These are phyloP conservation scores for Cistogaster globosa DNA, from an alignment of 2,888 invertebrate species.

Conservation along the genomic window DNA sequence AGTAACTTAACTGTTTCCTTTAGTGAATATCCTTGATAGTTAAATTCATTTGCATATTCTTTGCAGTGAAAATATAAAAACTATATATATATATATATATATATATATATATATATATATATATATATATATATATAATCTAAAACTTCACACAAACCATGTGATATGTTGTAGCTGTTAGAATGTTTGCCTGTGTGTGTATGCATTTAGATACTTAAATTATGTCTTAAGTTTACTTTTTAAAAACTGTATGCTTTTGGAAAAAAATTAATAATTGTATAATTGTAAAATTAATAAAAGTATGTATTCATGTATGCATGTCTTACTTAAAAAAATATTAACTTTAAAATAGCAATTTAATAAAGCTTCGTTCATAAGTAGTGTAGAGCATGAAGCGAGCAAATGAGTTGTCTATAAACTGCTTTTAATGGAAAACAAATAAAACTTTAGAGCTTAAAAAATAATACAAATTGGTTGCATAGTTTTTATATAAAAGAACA, in stretches of 20 bases:
- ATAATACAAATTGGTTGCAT: background rate
- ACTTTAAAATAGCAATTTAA: conserved; percentile 1
- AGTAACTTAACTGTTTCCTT: background rate
- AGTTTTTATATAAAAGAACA: background rate
- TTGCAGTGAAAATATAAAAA: conserved; percentile 26
- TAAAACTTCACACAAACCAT: conserved; percentile 53
- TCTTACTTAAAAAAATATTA: background rate
- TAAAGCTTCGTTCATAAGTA: conserved; percentile 6
- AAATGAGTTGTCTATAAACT: background rate
- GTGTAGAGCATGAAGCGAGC: background rate
- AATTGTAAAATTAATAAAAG: too few relatives aligned
- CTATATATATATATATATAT: too few relatives aligned
- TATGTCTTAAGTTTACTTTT: conserved; percentile 31
- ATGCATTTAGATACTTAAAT: conserved; percentile 38
- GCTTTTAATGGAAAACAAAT: background rate
- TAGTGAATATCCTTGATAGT: conserved; percentile 26
- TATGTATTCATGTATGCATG: background rate
- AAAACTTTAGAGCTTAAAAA: background rate
- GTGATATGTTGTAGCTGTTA: conserved; percentile 38
- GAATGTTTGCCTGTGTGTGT: conserved; percentile 55
- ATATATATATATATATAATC: too few relatives aligned
- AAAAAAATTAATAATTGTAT: background rate
- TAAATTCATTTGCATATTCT: background rate
- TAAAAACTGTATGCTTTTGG: conserved; percentile 3
- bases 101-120: too few relatives aligned